Conservation (phyloP, 2,113 vertebrate species). For the Rhombomys opimus region DNA sequence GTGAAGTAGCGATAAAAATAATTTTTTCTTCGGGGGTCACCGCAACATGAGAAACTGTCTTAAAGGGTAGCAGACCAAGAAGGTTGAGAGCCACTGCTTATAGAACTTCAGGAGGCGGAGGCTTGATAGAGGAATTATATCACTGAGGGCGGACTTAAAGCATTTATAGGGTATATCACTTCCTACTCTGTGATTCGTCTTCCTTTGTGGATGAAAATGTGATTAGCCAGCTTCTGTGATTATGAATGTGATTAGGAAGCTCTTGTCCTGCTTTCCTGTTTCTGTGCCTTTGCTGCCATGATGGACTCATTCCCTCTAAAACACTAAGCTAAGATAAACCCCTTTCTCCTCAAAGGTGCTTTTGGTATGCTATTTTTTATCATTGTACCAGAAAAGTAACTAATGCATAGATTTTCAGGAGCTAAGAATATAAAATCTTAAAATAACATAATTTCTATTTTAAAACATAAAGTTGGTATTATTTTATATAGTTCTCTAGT, state of each 20-base stretch:
- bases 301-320: neutral
- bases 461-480: slow-evolving; percentile 25
- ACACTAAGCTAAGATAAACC: neutral
- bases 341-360: neutral
- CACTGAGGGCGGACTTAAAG: neutral
- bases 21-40: neutral
- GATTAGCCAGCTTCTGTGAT: neutral
- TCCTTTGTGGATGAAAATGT: neutral
- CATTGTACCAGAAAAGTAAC: neutral
- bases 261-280: neutral
- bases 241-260: too few relatives aligned
- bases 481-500: slow-evolving; percentile 10
- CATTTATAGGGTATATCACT: neutral
- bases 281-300: neutral
- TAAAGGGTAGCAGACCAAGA: neutral
- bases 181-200: neutral
- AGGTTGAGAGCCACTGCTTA: neutral
- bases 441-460: neutral
- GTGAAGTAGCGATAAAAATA: neutral
- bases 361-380: neutral
- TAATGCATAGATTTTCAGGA: neutral
- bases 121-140: neutral
- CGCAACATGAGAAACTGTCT: neutral
- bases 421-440: slow-evolving; percentile 29
- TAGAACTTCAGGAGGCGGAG: neutral